Evolutionary conservation across 2,797 vertebrate species (phyloP), one percentile per base, ranked within the genome.

Genomic region (Centropyge bicolor): DNA sequence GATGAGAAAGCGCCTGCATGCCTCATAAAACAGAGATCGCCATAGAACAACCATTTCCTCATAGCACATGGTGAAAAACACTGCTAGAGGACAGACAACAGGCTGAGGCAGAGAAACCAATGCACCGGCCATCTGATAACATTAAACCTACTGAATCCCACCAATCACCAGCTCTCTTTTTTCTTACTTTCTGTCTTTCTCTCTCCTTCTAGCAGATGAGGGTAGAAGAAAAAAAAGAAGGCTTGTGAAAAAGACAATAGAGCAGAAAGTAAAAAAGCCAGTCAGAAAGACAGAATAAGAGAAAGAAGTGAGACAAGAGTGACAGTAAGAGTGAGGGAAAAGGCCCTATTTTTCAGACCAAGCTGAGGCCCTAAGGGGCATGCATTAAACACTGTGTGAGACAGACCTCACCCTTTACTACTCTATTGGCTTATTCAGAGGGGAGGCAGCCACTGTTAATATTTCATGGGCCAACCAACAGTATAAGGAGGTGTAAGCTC

Each of bases 1-100:
- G 89, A 93, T 89, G 91, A 94, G 90, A 89, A 88, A 92, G 88
- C 63, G 73, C 84, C 89, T 89, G 82, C 88, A 91, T 82, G 92
- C 90, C 91, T 95, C 94, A 94, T 95, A 93, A 96, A 95, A 90
- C 90, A 88, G 82, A 81, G 84, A 90, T 89, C 78, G 88, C 86
- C 79, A 90, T 71, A 79, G 91, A 91, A 80, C 84, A 91, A 83
- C 88, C 87, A 85, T 93, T 94, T 93, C 89, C 88, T 92, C 90
- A 84, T 51, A 74, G 85, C 89, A 86, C 79, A 88, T 84, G 92
- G 91, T 86, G 78, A 11, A 91, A 88, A 88, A 92, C 81, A 88
- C 80, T 77, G 90, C 89, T 83, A 90, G 90, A 85, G 89, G 89
- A 92, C 80, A 92, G 84, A 90, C 83, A 90, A 93, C 88, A 90